A percentile compares a stretch with the other conserved stretches of the same genome.
These are phyloP conservation scores for Sprattus sprattus DNA, from an alignment of 2,113 vertebrate genomes.

Conservation along the genomic window DNA sequence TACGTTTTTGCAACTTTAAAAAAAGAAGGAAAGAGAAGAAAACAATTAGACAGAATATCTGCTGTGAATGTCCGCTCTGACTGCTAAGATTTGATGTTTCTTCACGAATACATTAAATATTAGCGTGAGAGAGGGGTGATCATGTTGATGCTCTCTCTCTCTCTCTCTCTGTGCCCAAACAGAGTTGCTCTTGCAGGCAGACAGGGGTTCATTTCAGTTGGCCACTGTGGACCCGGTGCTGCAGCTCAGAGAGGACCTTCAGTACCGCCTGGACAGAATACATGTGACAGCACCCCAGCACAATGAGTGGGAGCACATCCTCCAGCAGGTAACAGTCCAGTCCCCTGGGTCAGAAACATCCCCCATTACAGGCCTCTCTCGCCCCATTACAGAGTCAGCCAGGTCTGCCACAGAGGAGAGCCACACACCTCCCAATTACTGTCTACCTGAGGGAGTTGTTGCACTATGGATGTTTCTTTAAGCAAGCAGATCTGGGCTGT, in stretches of 20 bases:
- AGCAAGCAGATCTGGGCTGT: background rate
- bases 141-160: background rate
- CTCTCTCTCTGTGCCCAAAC: conserved; percentile 63
- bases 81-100: too few relatives aligned
- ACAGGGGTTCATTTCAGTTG: conserved; percentile 65
- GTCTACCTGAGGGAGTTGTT: background rate
- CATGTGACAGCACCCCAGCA: conserved; percentile 44
- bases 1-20: background rate
- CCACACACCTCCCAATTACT: background rate
- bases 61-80: too few relatives aligned
- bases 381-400: background rate
- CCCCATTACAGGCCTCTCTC: background rate
- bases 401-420: background rate
- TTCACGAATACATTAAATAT: too few relatives aligned
- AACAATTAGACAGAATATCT: too few relatives aligned
- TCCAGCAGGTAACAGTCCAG: conserved; percentile 75
- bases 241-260: conserved; percentile 79
- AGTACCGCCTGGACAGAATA: conserved; percentile 66
- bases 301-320: conserved; percentile 61
- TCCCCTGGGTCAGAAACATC: background rate
- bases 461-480: background rate
- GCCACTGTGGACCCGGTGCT: conserved; percentile 75
- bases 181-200: conserved; percentile 65
- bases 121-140: background rate
- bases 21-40: too few relatives aligned